A percentile compares a stretch with the other conserved stretches of the same genome.
Conservation (phyloP, 2,888 invertebrate genomes). For the Pandemis corylana region DNA sequence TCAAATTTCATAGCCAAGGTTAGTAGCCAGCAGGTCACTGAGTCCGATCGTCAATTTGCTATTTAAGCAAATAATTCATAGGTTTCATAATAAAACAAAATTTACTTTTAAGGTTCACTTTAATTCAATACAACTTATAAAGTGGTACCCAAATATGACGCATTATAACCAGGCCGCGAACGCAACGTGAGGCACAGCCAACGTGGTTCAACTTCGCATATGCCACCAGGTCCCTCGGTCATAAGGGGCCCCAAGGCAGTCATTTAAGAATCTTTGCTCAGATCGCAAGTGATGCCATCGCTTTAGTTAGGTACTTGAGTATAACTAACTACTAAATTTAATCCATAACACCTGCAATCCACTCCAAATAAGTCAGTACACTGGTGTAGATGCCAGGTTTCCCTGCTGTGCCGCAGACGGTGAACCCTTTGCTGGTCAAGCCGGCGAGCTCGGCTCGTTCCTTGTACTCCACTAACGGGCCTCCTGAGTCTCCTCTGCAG, state of each 20-base stretch:
- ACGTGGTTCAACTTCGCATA: not conserved
- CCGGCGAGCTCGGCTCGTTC: constrained; percentile 59
- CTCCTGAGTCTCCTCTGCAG: constrained; percentile 69
- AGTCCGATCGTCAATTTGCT: not conserved
- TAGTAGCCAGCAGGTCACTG: too few relatives aligned
- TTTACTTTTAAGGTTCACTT: not conserved
- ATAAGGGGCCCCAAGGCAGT: not conserved
- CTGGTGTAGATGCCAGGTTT: constrained; percentile 65
- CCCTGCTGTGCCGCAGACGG: constrained; percentile 57
- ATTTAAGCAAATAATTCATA: not conserved
- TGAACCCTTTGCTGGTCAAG: constrained; percentile 60
- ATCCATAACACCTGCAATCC: constrained; percentile 54
- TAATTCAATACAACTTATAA: not conserved
- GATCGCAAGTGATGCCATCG: not conserved
- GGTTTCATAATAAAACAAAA: not conserved
- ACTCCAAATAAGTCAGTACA: constrained; percentile 58
- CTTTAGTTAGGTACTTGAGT: not conserved
- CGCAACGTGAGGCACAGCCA: not conserved
- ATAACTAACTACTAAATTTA: constrained; percentile 39
- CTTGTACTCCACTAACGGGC: constrained; percentile 58
- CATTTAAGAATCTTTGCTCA: not conserved
- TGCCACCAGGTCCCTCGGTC: not conserved
- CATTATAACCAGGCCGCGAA: not conserved
- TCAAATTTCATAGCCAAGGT: too few relatives aligned
- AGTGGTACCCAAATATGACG: not conserved